Conservation (phyloP, 1,140 invertebrate genomes). For the Nixonia krombeini region DNA sequence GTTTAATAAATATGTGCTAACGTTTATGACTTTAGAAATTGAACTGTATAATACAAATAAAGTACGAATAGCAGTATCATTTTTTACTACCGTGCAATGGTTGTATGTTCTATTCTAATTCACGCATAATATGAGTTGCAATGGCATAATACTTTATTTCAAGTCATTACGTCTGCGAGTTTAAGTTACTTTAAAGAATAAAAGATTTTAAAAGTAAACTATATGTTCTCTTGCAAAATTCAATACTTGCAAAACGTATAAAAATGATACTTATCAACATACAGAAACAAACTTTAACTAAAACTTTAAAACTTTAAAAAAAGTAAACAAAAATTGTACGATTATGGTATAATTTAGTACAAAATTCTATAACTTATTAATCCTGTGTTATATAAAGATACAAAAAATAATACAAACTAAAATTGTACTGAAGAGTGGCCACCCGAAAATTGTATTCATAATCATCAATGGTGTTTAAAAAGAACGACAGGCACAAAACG, state of each 20-base stretch:
- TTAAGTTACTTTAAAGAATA: too few relatives aligned
- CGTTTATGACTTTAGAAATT: neutral
- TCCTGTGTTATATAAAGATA: neutral
- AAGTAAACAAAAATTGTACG: too few relatives aligned
- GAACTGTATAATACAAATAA: neutral
- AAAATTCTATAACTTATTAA: too few relatives aligned
- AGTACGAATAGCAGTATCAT: neutral
- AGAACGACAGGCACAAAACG: slow-evolving; percentile 5
- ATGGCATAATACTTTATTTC: too few relatives aligned
- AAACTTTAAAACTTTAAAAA: too few relatives aligned
- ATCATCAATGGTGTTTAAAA: slow-evolving; percentile 9
- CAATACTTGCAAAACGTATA: too few relatives aligned
- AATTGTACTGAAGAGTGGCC: neutral
- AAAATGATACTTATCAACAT: too few relatives aligned
- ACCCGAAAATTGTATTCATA: neutral
- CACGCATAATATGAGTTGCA: neutral
- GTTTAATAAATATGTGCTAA: neutral
- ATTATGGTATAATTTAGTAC: neutral
- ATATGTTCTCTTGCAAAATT: too few relatives aligned
- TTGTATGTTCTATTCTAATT: neutral
- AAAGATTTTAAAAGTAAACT: too few relatives aligned
- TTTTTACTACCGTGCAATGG: neutral
- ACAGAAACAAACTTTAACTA: too few relatives aligned
- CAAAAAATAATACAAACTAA: neutral
- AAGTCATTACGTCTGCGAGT: too few relatives aligned